These are phyloP conservation scores for Theocolax elegans DNA, from an alignment of 1,140 invertebrate species.

Conservation along the genomic window DNA sequence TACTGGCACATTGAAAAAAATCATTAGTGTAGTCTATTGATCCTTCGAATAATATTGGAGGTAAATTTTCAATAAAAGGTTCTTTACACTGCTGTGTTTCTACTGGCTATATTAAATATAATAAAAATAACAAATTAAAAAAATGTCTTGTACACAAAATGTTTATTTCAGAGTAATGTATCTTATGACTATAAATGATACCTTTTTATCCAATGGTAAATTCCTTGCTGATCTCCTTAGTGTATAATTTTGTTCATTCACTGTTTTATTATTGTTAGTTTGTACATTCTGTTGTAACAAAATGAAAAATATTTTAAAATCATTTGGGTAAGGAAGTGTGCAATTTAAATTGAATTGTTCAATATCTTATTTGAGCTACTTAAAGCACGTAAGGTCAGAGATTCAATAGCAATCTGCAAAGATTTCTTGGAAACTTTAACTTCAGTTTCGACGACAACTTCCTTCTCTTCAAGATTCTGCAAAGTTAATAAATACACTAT, in stretches of 20 bases:
- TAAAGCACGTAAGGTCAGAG: too few species aligned
- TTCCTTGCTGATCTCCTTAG: not conserved
- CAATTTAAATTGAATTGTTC: not conserved
- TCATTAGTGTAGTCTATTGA: conserved; percentile 67
- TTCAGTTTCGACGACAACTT: too few species aligned
- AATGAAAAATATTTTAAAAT: conserved; percentile 7
- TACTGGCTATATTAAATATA: conserved; percentile 33
- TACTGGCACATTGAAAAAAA: conserved; percentile 66
- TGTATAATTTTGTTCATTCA: conserved; percentile 40
- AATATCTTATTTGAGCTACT: not conserved
- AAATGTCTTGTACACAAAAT: conserved; percentile 2
- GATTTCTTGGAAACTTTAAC: too few species aligned
- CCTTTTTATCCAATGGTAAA: conserved; percentile 40
- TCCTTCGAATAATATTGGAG: conserved; percentile 65
- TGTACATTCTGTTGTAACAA: conserved; percentile 46
- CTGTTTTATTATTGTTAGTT: too few species aligned
- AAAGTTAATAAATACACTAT: too few species aligned
- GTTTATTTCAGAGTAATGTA: not conserved
- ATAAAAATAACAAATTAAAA: conserved; percentile 10
- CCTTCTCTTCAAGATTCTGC: too few species aligned
- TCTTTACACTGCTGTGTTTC: conserved; percentile 25
- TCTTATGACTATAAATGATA: conserved; percentile 2
- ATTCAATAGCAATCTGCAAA: not conserved
- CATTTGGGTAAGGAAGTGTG: too few species aligned
- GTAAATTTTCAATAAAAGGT: conserved; percentile 46